Conservation (phyloP, 2,888 invertebrate species). For the Gastracanthus pulcherrimus region DNA sequence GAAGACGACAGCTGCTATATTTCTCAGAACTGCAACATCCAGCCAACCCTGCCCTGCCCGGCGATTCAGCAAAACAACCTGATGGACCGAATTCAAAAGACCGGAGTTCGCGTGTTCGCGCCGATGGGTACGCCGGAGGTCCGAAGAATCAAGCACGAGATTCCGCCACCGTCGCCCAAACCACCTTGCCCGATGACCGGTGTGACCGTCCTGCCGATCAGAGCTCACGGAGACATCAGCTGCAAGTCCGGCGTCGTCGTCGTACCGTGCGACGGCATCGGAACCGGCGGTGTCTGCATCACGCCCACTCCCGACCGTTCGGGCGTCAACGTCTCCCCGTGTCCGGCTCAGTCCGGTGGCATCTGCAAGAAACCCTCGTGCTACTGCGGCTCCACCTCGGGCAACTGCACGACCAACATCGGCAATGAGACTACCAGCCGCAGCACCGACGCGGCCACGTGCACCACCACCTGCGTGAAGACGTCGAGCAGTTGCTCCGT, state of each 20-base stretch:
- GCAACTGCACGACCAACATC: slow-evolving; percentile 65
- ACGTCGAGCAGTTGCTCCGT: slow-evolving; percentile 66
- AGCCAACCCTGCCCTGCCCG: slow-evolving; percentile 69
- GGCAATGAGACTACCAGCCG: slow-evolving; percentile 46
- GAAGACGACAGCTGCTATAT: slow-evolving; percentile 65
- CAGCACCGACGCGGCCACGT: slow-evolving; percentile 61
- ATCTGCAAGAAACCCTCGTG: slow-evolving; percentile 62
- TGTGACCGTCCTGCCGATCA: slow-evolving; percentile 71
- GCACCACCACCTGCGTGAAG: slow-evolving; percentile 65
- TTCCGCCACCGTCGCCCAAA: slow-evolving; percentile 59
- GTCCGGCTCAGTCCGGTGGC: slow-evolving; percentile 62
- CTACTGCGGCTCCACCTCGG: slow-evolving; percentile 65
- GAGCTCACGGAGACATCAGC: slow-evolving; percentile 69
- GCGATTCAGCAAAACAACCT: slow-evolving; percentile 60
- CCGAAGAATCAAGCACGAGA: slow-evolving; percentile 66
- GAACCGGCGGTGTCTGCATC: slow-evolving; percentile 69
- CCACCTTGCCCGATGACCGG: slow-evolving; percentile 70
- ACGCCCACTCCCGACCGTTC: slow-evolving; percentile 70
- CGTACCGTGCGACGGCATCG: slow-evolving; percentile 71
- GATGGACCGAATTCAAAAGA: slow-evolving; percentile 67
- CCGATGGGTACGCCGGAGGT: slow-evolving; percentile 67
- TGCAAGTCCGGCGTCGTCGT: slow-evolving; percentile 72
- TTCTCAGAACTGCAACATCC: slow-evolving; percentile 61
- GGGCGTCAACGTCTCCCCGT: slow-evolving; percentile 73
- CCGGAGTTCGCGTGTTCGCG: slow-evolving; percentile 69